A percentile compares a stretch with the other conserved stretches of the same genome.
phyloP scores from a whole-genome alignment of 2,113 vertebrate species.

The Pungitius pungitius region DNA sequence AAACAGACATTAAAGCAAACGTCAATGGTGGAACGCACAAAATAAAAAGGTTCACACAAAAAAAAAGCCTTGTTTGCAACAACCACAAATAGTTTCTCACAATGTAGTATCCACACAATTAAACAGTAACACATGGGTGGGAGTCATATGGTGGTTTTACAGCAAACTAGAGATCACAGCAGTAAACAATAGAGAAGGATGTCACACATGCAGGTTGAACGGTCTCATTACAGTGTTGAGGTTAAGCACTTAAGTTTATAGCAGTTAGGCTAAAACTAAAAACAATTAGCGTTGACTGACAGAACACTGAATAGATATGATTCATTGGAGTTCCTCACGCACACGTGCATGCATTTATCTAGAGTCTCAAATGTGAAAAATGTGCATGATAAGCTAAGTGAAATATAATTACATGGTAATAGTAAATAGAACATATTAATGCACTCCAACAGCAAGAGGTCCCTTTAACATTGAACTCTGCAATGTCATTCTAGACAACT shows the following conservation, averaged over 20 bases:
- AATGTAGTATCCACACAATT: slow-evolving; percentile 43
- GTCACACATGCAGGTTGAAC: slow-evolving; percentile 70
- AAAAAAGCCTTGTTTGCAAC: slow-evolving; percentile 34
- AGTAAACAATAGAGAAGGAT: slow-evolving; percentile 39
- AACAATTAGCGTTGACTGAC: slow-evolving; percentile 3
- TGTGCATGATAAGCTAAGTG: background rate
- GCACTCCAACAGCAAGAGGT: background rate
- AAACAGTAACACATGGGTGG: slow-evolving; percentile 53
- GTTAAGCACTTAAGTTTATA: slow-evolving; percentile 36
- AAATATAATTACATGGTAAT: background rate
- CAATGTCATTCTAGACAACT: background rate
- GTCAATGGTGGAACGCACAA: slow-evolving; percentile 68
- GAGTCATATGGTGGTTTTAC: slow-evolving; percentile 22
- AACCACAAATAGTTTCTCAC: slow-evolving; percentile 43
- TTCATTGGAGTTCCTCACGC: background rate
- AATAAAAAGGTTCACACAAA: slow-evolving; percentile 15
- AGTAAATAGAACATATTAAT: background rate
- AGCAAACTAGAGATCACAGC: slow-evolving; percentile 41
- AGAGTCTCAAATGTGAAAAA: background rate
- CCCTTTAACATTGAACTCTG: background rate
- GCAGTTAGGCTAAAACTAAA: slow-evolving; percentile 26
- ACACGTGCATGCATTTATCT: background rate
- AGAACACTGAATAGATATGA: background rate
- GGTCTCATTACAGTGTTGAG: slow-evolving; percentile 40
- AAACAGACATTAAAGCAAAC: slow-evolving; percentile 67